These are phyloP conservation scores for Camelus bactrianus DNA, from an alignment of 2,113 vertebrate species.

Conservation along the genomic window DNA sequence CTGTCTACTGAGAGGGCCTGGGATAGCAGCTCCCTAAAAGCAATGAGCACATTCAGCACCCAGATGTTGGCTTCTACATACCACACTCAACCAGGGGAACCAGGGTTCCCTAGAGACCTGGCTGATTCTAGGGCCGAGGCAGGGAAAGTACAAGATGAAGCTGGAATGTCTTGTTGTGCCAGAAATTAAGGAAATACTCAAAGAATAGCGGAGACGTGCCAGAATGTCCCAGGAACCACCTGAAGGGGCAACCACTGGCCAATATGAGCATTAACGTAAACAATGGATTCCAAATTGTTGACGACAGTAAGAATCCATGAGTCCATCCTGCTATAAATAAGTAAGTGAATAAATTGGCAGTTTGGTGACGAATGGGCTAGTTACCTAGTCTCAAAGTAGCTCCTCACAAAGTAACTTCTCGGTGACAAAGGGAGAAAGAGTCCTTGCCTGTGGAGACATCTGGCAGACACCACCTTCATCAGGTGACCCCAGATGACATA, in stretches of 20 bases:
- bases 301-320: accelerated
- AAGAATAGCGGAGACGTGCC: accelerated
- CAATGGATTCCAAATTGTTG: neutral
- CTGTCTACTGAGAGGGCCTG: neutral
- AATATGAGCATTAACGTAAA: neutral
- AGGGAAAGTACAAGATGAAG: neutral
- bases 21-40: accelerated
- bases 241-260: neutral
- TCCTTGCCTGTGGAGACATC: neutral
- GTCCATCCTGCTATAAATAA: neutral
- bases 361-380: neutral
- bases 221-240: neutral
- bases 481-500: neutral
- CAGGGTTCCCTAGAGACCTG: neutral
- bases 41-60: accelerated
- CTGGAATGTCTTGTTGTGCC: neutral
- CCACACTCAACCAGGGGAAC: neutral
- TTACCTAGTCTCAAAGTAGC: neutral
- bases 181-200: neutral
- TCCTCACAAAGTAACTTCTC: neutral
- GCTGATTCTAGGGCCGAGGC: neutral
- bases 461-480: neutral
- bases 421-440: neutral
- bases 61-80: neutral
- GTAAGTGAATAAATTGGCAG: neutral